Conservation (phyloP, 2,113 vertebrate species). For the Rostratula benghalensis region DNA sequence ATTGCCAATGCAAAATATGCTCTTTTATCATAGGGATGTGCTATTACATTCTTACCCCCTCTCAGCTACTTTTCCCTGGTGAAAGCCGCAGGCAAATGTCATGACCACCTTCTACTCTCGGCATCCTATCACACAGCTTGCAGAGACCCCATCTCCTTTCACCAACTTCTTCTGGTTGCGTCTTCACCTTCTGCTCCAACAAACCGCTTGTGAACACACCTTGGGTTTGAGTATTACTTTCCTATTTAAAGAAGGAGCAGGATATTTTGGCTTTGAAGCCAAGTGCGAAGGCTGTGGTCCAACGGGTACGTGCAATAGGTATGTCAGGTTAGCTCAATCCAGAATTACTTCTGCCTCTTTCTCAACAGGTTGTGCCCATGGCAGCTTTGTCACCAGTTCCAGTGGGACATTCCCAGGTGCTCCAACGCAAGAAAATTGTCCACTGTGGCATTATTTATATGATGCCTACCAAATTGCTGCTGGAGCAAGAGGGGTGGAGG, state of each 20-base stretch:
- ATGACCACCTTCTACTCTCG: fast-evolving
- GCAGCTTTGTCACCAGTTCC: not conserved
- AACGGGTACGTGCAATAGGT: fast-evolving
- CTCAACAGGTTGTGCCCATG: not conserved
- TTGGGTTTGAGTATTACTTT: not conserved
- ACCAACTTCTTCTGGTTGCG: not conserved
- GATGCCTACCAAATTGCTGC: fast-evolving
- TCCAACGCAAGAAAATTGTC: too few species aligned
- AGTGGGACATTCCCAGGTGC: not conserved
- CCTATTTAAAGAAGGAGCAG: not conserved
- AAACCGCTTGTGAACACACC: not conserved
- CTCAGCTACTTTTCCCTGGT: not conserved
- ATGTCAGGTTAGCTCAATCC: not conserved
- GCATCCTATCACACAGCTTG: not conserved
- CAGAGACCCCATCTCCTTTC: not conserved
- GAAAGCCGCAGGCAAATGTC: not conserved
- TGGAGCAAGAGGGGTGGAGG: not conserved
- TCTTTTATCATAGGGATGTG: not conserved
- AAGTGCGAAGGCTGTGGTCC: not conserved
- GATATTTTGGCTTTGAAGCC: not conserved
- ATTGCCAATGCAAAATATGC: not conserved
- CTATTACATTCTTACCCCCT: not conserved
- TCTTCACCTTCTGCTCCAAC: not conserved
- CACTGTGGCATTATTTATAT: not conserved
- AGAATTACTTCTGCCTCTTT: not conserved